Base-by-base conservation (phyloP, 2,888 invertebrate species). In the Acanthoscelides obtectus region DNA sequence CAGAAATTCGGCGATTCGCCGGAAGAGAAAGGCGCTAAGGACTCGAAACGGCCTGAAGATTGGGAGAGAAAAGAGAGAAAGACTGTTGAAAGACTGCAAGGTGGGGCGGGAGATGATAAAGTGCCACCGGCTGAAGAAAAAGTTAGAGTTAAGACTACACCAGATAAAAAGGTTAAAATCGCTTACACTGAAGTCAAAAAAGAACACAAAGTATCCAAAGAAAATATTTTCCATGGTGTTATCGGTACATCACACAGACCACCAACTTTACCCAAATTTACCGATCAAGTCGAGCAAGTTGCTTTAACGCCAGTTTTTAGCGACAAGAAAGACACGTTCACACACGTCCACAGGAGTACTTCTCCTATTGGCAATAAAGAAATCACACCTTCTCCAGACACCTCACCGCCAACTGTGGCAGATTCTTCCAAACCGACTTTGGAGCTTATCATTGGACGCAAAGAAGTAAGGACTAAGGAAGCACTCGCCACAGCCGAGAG, bases 401-500 rank as follows among this genome's bases (percentile, higher is more conserved):
- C 74, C 63, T 79, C 81, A 5, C 79, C 80, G 20, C 72, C 71
- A 19, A 70, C 71, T 65, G 63, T 72, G 2, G 68, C 72, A 72
- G 73, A 77, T 65, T n/a, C 20, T 4, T 64, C 68, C 1, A 77
- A 78, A 75, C 85, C 84, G 17, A 87, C 87, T 1, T 79, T 88
- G 69, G 88, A 88, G 80, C 80, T 88, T 63, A 84, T 88, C 0
- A 87, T 88, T 72, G 88, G 88, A 2, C 84, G 87, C 4, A 88
- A 88, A 81, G 88, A 88, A 80, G 86, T 88, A 0, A 84, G 86
- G 68, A 88, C 88, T 4, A 84, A 84, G 75, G 88, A 88, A 76
- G 86, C 88, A 0, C 86, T 86, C 64, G 88, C 88, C 5, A 85
- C 86, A 8, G 85, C 88, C 19, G 88, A 88, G 80, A 88, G 87